phyloP scores from a whole-genome alignment of 2,113 vertebrate species.

The cat (Felis catus) region F.catus_Fca126_mat1.0 CM031414.1:27753001-27753500 shows the following conservation, averaged over 20 bases:
- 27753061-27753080: not conserved
- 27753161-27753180: not conserved
- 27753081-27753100: not conserved
- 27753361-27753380: no score
- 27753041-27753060: not conserved
- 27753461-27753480: not conserved
- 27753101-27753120: not conserved
- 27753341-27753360: not conserved
- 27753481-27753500: not conserved
- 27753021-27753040: not conserved
- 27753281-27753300: not conserved
- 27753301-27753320: not conserved
- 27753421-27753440: not conserved
- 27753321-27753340: not conserved
- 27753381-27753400: no score
- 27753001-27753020: not conserved
- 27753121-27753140: not conserved
- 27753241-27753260: not conserved
- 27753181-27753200: not conserved
- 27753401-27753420: not conserved
- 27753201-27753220: not conserved
- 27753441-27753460: not conserved
- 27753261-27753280: not conserved
- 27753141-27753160: not conserved
- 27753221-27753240: not conserved